Evolutionary conservation across 1,140 invertebrate species (phyloP), one percentile per base, ranked within the genome.

Genomic region (Cardiocondyla obscurior): DNA sequence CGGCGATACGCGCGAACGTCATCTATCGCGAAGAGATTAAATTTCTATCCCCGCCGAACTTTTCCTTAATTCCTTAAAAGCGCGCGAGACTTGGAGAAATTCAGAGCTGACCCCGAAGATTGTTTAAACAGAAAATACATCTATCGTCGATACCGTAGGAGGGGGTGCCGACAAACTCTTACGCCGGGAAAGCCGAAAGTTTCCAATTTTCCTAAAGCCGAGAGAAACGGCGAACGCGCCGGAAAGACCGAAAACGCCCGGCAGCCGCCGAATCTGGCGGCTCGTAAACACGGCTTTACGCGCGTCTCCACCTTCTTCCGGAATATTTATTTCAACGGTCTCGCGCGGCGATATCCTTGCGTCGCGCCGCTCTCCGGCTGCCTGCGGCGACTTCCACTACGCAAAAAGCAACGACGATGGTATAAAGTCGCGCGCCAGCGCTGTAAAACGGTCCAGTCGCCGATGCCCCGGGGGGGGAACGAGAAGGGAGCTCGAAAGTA

Each of bases 371-470:
- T 65, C 33, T 12, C 22, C 44, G 33, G 49, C 3, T 14, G 57
- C 53, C 67, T 44, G 36, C 49, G 33, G 22, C 53, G 44, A 69
- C 28, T 57, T 82, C 64, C 62, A 62, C 58, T 39, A 81, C 67
- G 76, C 64, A 86, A 77, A 84, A 84, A 88, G 73, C 81, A 60
- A 72, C 65, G 73, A 81, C 67, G 65, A 67, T 82, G 53, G 62
- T 72, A 85, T 87, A 89, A 84, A 64, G 77, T 84, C 88, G 83
- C 88, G 85, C 89, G 86, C 84, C 88, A 83, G 74, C 81, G 88
- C 85, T 82, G 85, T 86, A 87, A 90, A 89, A 82, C 81, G 85
- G 82, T 77, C 81, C 82, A 82, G n/a, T n/a, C n/a, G n/a, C n/a
- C 76, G 83, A 51, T 28, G 58, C 30, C 19, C 0, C 14, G 44